These are phyloP conservation scores for Podabrus alpinus DNA, from an alignment of 2,888 invertebrate genomes.

Conservation along the genomic window DNA sequence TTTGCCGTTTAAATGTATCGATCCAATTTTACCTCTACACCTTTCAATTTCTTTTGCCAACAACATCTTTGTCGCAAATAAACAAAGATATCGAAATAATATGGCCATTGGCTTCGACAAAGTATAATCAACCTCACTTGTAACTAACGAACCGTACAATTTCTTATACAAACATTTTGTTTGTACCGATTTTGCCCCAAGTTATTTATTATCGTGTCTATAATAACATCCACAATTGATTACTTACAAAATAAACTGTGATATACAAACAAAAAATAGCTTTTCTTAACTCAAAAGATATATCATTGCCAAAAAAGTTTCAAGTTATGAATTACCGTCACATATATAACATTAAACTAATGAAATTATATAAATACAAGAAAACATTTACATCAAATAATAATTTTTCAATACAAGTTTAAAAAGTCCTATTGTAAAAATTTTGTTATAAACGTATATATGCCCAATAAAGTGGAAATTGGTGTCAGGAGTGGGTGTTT, in stretches of 20 bases:
- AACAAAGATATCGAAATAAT: slow-evolving; percentile 11
- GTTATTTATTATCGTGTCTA: slow-evolving; percentile 17
- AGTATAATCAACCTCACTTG: slow-evolving; percentile 17
- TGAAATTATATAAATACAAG: neutral
- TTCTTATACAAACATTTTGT: slow-evolving; percentile 24
- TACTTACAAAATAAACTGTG: slow-evolving; percentile 4
- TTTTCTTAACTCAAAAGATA: neutral
- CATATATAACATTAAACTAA: neutral
- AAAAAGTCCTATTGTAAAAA: neutral
- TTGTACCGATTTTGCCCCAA: slow-evolving; percentile 23
- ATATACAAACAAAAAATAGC: neutral
- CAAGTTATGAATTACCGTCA: neutral
- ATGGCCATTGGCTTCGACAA: slow-evolving; percentile 12
- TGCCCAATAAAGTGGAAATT: neutral
- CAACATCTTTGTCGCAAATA: neutral
- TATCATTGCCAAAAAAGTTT: neutral
- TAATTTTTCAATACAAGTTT: neutral
- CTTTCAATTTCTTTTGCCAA: neutral
- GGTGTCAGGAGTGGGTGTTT: neutral
- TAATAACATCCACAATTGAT: slow-evolving; percentile 19
- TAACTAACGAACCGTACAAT: slow-evolving; percentile 24
- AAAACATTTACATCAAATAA: neutral
- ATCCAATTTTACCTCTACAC: neutral
- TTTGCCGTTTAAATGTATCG: neutral
- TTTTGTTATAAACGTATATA: neutral